Conservation (phyloP, 2,797 vertebrate species). For the Leptoclinus maculatus region DNA sequence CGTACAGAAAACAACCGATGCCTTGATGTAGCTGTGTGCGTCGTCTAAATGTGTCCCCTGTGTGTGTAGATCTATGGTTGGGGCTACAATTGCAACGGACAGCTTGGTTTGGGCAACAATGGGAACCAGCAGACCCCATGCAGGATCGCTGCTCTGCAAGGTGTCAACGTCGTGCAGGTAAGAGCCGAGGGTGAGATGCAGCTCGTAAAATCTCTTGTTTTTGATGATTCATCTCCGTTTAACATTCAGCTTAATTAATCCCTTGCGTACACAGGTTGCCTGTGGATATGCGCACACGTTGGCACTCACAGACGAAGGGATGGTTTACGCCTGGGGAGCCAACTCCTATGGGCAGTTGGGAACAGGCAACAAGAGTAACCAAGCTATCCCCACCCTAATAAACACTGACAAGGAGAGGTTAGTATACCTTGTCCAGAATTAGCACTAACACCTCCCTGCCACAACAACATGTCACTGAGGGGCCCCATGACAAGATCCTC, state of each 20-base stretch:
- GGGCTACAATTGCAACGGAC: constrained; percentile 99
- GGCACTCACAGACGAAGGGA: constrained; percentile 95
- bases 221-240: neutral
- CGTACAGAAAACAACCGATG: neutral
- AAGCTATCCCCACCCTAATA: constrained; percentile 91
- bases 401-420: constrained; percentile 96
- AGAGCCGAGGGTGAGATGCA: constrained; percentile 20
- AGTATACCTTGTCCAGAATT: constrained; percentile 48
- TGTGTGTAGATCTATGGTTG: constrained; percentile 92
- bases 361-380: constrained; percentile 98
- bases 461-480: constrained; percentile 8
- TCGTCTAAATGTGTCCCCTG: neutral
- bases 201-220: neutral
- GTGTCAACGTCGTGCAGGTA: constrained; percentile 92
- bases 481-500: constrained; percentile 5
- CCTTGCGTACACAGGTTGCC: constrained; percentile 84
- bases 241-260: constrained; percentile 16
- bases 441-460: neutral
- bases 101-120: constrained; percentile 95
- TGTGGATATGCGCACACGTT: constrained; percentile 98
- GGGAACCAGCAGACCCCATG: constrained; percentile 97
- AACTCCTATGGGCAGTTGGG: constrained; percentile 98
- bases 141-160: constrained; percentile 93
- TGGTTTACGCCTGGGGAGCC: constrained; percentile 96
- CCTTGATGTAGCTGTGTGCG: neutral